A percentile compares a stretch with the other conserved stretches of the same genome.
These are phyloP conservation scores for Dolichoris vasculosae DNA, from an alignment of 1,140 invertebrate genomes.

Conservation along the genomic window DNA sequence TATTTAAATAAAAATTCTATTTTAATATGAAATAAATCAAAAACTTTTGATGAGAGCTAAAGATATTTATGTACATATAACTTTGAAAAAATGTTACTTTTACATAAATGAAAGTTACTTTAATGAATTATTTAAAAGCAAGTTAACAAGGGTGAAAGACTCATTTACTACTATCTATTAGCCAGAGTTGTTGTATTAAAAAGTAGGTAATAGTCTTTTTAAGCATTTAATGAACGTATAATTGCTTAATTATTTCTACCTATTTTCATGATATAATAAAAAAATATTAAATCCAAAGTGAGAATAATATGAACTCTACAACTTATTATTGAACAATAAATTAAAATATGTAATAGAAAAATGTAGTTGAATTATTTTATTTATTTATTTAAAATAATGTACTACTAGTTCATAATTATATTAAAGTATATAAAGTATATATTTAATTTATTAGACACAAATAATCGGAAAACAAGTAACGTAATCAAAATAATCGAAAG, in stretches of 20 bases:
- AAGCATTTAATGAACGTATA: not conserved
- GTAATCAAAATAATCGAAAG: too few relatives aligned
- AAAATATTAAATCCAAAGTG: too few relatives aligned
- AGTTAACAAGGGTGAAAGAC: not conserved
- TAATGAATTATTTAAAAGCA: not conserved
- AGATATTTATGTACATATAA: not conserved
- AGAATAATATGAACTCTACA: not conserved
- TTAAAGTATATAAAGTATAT: not conserved
- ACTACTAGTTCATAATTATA: not conserved
- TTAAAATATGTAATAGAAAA: not conserved
- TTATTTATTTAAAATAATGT: too few relatives aligned
- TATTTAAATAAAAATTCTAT: too few relatives aligned
- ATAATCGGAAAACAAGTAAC: not conserved
- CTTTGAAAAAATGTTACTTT: not conserved
- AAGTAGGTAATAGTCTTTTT: not conserved
- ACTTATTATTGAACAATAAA: not conserved
- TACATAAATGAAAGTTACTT: not conserved
- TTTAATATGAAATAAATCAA: too few relatives aligned
- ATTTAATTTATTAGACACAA: not conserved
- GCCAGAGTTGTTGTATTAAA: not conserved
- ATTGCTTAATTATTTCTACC: not conserved
- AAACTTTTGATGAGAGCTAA: not conserved
- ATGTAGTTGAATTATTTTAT: not conserved
- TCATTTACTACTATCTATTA: not conserved
- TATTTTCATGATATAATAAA: too few relatives aligned